A percentile compares a stretch with the other conserved stretches of the same genome.
phyloP scores from a whole-genome alignment of 2,113 vertebrate species.

The Clarias gariepinus region DNA sequence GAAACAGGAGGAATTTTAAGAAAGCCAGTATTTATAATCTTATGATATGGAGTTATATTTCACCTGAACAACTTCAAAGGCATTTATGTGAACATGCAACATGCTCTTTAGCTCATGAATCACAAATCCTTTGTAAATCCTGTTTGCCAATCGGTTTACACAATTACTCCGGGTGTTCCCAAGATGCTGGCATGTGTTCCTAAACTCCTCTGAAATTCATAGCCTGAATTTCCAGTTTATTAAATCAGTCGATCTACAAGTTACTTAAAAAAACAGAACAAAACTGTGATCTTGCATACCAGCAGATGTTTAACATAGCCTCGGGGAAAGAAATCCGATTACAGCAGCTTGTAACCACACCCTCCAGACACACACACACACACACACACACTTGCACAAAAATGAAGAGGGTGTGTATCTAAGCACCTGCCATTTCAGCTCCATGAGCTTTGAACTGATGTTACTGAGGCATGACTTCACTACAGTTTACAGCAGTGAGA shows the following conservation, averaged over 20 bases:
- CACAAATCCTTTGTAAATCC: not conserved
- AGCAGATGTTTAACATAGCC: not conserved
- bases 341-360: slow-evolving; percentile 17
- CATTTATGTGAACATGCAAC: not conserved
- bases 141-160: not conserved
- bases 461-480: not conserved
- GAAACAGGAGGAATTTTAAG: too few relatives aligned
- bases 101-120: not conserved
- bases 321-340: slow-evolving; percentile 13
- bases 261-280: not conserved
- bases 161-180: not conserved
- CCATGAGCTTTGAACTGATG: not conserved
- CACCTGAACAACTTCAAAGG: not conserved
- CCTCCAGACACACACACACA: not conserved
- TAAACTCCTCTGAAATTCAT: not conserved
- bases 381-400: slow-evolving; percentile 11
- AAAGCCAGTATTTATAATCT: too few relatives aligned
- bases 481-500: not conserved
- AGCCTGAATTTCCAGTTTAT: not conserved
- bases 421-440: slow-evolving; percentile 6
- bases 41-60: not conserved
- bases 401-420: slow-evolving; percentile 19
- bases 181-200: not conserved
- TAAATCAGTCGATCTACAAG: not conserved
- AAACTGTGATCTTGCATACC: not conserved